Conservation (phyloP, 2,113 vertebrate species). For the Peromyscus polionotus region DNA sequence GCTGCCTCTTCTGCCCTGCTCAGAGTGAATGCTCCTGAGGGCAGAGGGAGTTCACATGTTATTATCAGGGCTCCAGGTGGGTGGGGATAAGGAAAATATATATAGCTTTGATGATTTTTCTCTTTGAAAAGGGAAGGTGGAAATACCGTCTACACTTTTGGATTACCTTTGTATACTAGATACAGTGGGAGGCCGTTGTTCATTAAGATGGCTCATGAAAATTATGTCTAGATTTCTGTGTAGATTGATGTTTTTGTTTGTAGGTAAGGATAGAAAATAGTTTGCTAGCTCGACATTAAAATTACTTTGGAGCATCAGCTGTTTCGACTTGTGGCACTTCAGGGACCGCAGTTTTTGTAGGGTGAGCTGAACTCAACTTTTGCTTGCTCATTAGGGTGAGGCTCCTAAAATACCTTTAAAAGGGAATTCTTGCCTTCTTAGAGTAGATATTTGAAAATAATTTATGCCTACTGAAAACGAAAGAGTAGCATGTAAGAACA, state of each 20-base stretch:
- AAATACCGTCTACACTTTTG: neutral
- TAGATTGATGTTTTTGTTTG: neutral
- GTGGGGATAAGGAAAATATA: neutral
- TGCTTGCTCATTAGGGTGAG: neutral
- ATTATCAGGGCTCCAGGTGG: neutral
- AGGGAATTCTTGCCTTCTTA: neutral
- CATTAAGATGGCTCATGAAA: neutral
- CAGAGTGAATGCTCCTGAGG: neutral
- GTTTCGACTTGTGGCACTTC: neutral
- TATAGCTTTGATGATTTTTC: neutral
- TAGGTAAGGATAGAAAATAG: neutral
- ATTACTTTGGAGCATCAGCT: slow-evolving; percentile 19
- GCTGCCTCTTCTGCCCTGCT: neutral
- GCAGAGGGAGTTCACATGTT: neutral
- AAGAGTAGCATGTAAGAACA: slow-evolving; percentile 9
- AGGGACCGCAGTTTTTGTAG: neutral
- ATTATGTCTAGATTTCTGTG: neutral
- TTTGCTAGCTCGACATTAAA: slow-evolving; percentile 23
- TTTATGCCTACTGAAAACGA: neutral
- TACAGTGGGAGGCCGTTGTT: neutral
- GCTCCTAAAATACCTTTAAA: neutral
- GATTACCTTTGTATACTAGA: neutral
- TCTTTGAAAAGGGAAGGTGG: neutral
- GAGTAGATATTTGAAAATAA: slow-evolving; percentile 55
- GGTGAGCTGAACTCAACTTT: neutral